Base-by-base conservation (phyloP, 2,797 vertebrate genomes). In the Pantherophis vulpinus region DNA sequence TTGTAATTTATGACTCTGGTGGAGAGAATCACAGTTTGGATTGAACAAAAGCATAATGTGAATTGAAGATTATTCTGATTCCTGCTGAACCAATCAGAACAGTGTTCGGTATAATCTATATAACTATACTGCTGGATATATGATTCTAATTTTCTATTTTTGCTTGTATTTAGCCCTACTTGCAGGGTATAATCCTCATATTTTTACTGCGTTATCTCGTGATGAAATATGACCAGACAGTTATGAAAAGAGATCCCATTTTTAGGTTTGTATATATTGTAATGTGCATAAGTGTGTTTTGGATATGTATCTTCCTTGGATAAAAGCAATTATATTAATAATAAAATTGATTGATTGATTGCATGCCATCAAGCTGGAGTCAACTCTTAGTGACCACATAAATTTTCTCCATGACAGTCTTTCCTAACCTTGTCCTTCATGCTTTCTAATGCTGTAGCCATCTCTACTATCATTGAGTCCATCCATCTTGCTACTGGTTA, bases 151-250 rank as follows among this genome's bases (percentile, higher is more conserved):
- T 47, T 79, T 86, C 37, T 86, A 2, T 88, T 93, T 61, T 92
- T 91, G 54, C 95, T 97, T 74, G 96, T 60, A 91, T 95, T 23
- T 97, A 99, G 99, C 98, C 99, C 0, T 99, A 98, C 51, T 94
- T 99, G 88, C 99, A 99, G 93, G 97, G 98, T 90, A 96, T 98
- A 93, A 9, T 97, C 79, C 98, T 99, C 95, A 86, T 98, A 3
- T 97, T 98, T 93, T 95, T 98, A 61, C 98, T 99, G 25, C 98
- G 98, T 47, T 98, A 96, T 95, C 95, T 99, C 96, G 99, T 99
- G 97, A 95, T 97, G 58, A 98, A 96, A 42, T 98, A 96, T 16
- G 98, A 98, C 94, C 98, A 97, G 70, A 95, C 97, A 94, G 97
- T 97, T 5, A 97, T 98, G 96, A 98, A 96, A 94, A 98, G 93